Evolutionary conservation across 2,888 invertebrate species (phyloP), one percentile per base, ranked within the genome.

Genomic region (Oscheius sp.): DNA sequence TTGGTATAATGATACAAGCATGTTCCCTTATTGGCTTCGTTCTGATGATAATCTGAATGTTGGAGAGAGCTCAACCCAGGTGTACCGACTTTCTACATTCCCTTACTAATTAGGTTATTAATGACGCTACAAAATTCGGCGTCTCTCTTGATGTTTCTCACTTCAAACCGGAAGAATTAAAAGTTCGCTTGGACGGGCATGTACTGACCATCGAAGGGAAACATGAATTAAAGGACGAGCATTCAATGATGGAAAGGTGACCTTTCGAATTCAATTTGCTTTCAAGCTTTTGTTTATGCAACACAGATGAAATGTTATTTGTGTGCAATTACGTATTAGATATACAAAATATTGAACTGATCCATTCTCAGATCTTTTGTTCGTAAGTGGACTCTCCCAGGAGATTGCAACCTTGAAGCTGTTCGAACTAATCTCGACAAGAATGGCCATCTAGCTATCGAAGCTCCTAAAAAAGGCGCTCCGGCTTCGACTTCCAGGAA

Each of bases 91-190:
- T n/a, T n/a, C n/a, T n/a, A n/a, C n/a, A n/a, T n/a, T n/a, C n/a
- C n/a, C n/a, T n/a, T n/a, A n/a, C n/a, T n/a, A n/a, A n/a, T n/a
- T n/a, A 61, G 17, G 28, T 59, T 36, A 59, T 64, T 45, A 67
- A 74, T 49, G 67, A 45, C 56, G 62, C 47, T 17, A 38, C 66
- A 22, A 72, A 68, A 65, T 74, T 72, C 54, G 66, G 61, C 14
- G 70, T 74, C 62, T 61, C 56, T 22, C 44, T 74, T 44, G 71
- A 74, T 32, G 74, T 74, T 24, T 47, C 64, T n/a, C 66, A 67
- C n/a, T 74, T 72, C 72, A 72, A 70, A 59, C 76, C 76, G 30
- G 74, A 77, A 47, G 74, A 77, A 56, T 57, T 77, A 28, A 74
- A 71, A 54, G 70, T 77, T 61, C 69, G 71, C 30, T 45, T 77